Evolutionary conservation across 2,113 vertebrate genomes (phyloP).

Genomic region (Aramus guarauna): DNA sequence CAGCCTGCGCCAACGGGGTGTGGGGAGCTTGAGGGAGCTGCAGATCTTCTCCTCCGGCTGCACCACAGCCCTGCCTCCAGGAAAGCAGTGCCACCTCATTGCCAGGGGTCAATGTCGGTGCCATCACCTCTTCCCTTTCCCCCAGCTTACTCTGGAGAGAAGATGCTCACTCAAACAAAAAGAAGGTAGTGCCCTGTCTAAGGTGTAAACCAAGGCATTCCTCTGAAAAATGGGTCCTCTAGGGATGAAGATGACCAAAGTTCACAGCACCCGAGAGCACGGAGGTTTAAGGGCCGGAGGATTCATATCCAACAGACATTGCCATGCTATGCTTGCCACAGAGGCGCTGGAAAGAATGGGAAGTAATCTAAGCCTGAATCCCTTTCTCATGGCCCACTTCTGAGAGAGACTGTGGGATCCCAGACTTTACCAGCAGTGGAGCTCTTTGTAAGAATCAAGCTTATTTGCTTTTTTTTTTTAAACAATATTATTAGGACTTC

Average conservation of each 20-base stretch:
- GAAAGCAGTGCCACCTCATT: background rate
- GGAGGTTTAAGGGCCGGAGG: background rate
- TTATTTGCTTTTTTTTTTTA: background rate
- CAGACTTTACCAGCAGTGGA: background rate
- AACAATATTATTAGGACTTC: background rate
- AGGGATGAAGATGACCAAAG: background rate
- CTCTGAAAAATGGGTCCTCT: background rate
- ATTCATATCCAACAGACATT: fast-evolving
- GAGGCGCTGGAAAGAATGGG: background rate
- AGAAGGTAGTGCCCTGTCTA: background rate
- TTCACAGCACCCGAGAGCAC: background rate
- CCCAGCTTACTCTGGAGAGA: background rate
- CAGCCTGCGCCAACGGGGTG: background rate
- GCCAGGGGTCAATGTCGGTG: background rate
- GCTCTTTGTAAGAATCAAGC: background rate
- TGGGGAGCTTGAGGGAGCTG: background rate
- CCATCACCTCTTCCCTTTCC: background rate
- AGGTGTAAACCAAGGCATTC: background rate
- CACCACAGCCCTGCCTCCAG: background rate
- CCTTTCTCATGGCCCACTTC: background rate
- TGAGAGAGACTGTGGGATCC: background rate
- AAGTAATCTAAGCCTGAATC: background rate
- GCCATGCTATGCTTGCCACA: fast-evolving
- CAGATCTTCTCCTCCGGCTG: background rate
- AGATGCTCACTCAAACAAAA: background rate